Base-by-base conservation (phyloP, 2,797 vertebrate species). In the Phrynocephalus vlangalii region DNA sequence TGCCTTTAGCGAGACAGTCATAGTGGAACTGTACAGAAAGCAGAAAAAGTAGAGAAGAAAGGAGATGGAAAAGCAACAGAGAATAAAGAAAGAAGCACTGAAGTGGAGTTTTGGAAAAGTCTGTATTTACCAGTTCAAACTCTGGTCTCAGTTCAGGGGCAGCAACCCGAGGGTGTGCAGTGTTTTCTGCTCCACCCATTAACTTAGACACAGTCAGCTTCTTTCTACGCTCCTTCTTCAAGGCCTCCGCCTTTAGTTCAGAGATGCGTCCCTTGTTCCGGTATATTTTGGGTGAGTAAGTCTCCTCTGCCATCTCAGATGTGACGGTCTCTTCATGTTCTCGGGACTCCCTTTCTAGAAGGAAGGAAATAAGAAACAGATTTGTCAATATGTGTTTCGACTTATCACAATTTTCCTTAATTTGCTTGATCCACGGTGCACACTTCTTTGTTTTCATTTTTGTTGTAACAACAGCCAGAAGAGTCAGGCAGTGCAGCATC, bases 221-320 rank as follows among this genome's bases (percentile, higher is more conserved):
- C 96, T 98, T 98, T 92, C 97, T 97, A 75, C 96, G 96, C 86
- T 98, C 98, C 90, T 98, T 99, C 94, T 96, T 98, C 95, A 99
- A 87, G 0, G 99, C 99, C n/a, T 97, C 97, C 0, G 95, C 97
- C 94, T 99, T 99, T 94, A 97, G 98, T 92, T 97, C 98, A 0
- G 98, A 98, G 91, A 98, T 97, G 92, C 97, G 97, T 79, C 78
- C 83, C 91, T 97, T 97, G 92, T 96, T 96, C 66, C 98, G 96
- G 67, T 97, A 97, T 78, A 98, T 95, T 95, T 99, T 99, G 76
- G 97, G 96, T 0, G 96, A 96, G 92, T 97, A 97, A 87, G 96
- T 97, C 88, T 99, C 98, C 90, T 98, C 98, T 0, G 98, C 97
- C 92, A 97, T 97, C 94, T 99, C 99, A 0, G 98, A 96, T 0